A percentile compares a stretch with the other conserved stretches of the same genome.
phyloP scores from a whole-genome alignment of 1,140 invertebrate genomes.

The Hesperophylax magnus region DNA sequence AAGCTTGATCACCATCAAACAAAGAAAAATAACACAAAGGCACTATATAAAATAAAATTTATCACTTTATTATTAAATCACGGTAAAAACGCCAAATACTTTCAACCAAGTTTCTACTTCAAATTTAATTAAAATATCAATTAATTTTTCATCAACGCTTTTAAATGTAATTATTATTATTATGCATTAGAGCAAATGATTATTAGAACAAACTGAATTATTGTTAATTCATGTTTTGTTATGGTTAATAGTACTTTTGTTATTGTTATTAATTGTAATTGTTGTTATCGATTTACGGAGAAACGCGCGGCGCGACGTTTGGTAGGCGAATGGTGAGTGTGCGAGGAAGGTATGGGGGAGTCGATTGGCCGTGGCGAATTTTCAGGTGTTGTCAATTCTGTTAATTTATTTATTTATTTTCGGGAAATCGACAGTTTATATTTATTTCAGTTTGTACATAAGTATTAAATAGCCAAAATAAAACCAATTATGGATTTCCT shows the following conservation, averaged over 20 bases:
- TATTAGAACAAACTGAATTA: not conserved
- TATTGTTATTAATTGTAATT: not conserved
- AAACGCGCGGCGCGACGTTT: not conserved
- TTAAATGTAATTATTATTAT: not conserved
- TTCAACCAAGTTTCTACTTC: too few relatives aligned
- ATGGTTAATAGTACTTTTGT: not conserved
- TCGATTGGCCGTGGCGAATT: not conserved
- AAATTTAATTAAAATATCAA: not conserved
- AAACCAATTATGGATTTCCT: too few relatives aligned
- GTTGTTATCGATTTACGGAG: not conserved
- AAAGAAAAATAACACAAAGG: too few relatives aligned
- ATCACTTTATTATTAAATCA: too few relatives aligned
- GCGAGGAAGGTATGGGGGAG: constrained; percentile 2
- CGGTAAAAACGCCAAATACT: too few relatives aligned
- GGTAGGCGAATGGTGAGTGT: not conserved
- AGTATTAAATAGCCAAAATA: too few relatives aligned
- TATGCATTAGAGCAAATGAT: not conserved
- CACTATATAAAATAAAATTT: too few relatives aligned
- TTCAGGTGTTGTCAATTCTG: not conserved
- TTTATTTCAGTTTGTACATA: too few relatives aligned
- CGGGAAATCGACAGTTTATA: too few relatives aligned
- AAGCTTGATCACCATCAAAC: too few relatives aligned
- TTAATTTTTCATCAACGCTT: not conserved
- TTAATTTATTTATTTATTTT: too few relatives aligned
- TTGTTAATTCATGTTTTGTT: not conserved